phyloP scores from a whole-genome alignment of 2,113 vertebrate species.

The Pelodiscus sinensis region DNA sequence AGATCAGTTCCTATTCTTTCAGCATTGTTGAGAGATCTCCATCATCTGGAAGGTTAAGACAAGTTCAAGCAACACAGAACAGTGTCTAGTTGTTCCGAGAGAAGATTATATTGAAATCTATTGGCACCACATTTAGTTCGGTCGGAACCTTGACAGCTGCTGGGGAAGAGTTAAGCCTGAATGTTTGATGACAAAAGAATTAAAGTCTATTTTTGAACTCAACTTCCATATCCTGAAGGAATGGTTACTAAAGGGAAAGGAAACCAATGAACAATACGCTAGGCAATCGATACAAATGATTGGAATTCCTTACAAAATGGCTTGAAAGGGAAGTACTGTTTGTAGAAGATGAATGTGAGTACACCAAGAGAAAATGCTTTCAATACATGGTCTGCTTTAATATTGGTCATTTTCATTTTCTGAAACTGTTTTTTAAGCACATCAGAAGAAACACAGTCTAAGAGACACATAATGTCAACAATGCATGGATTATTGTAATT shows the following conservation, averaged over 20 bases:
- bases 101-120: constrained; percentile 50
- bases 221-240: constrained; percentile 64
- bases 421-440: neutral
- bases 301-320: constrained; percentile 73
- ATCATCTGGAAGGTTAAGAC: constrained; percentile 43
- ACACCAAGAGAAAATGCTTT: neutral
- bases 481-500: neutral
- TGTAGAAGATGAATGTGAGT: constrained; percentile 83
- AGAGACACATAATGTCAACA: neutral
- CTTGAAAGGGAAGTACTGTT: constrained; percentile 75
- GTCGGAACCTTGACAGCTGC: constrained; percentile 58
- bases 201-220: constrained; percentile 74
- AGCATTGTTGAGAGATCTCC: constrained; percentile 40
- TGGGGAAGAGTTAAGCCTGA: constrained; percentile 52
- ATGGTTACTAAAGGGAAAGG: constrained; percentile 63
- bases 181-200: constrained; percentile 71
- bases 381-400: neutral
- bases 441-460: neutral
- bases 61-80: constrained; percentile 48
- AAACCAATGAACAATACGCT: constrained; percentile 69
- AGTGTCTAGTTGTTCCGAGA: neutral
- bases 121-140: constrained; percentile 33
- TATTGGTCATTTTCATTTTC: neutral
- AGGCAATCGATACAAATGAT: constrained; percentile 11
- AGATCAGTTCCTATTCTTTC: constrained; percentile 58